Percentiles rank a stretch among this genome's conserved stretches.
Conservation (phyloP, 2,113 vertebrate genomes). For the Syngnathoides biaculeatus region DNA sequence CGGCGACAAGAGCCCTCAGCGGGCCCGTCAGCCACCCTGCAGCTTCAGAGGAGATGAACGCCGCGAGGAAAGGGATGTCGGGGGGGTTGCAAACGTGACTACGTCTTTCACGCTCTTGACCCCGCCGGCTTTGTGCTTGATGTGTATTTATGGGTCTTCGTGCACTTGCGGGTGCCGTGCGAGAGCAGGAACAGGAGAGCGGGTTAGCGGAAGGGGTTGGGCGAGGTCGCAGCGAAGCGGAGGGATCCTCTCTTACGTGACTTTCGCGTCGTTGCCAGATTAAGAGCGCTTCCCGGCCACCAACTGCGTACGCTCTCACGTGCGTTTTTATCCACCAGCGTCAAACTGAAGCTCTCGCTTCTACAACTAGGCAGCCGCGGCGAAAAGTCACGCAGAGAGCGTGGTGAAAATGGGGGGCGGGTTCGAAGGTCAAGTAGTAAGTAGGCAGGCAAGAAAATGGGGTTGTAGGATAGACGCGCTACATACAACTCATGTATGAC, state of each 20-base stretch:
- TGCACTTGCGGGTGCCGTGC: constrained; percentile 11
- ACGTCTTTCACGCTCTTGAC: constrained; percentile 26
- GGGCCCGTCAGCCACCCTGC: constrained; percentile 66
- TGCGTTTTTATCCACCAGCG: background rate
- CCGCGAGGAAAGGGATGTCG: background rate
- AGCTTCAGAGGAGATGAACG: constrained; percentile 55
- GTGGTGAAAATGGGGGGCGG: constrained; percentile 18
- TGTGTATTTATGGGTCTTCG: background rate
- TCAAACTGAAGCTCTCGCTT: background rate
- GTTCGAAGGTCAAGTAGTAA: constrained; percentile 5
- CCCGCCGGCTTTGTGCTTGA: constrained; percentile 18
- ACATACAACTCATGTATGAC: background rate
- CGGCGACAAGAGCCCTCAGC: constrained; percentile 65
- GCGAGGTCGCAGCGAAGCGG: constrained; percentile 41
- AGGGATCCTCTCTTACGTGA: constrained; percentile 56
- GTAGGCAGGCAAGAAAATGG: background rate
- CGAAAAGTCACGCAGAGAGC: background rate
- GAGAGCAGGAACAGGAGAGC: constrained; percentile 5
- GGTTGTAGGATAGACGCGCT: background rate
- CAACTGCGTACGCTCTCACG: constrained; percentile 16
- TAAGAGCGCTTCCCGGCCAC: constrained; percentile 59
- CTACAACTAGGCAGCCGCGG: too few relatives aligned
- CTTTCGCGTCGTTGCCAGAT: constrained; percentile 59
- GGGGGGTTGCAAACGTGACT: constrained; percentile 5
- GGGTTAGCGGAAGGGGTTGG: constrained; percentile 6